These are phyloP conservation scores for Coccyzus lansbergi DNA, from an alignment of 2,797 vertebrate genomes.

Conservation along the genomic window DNA sequence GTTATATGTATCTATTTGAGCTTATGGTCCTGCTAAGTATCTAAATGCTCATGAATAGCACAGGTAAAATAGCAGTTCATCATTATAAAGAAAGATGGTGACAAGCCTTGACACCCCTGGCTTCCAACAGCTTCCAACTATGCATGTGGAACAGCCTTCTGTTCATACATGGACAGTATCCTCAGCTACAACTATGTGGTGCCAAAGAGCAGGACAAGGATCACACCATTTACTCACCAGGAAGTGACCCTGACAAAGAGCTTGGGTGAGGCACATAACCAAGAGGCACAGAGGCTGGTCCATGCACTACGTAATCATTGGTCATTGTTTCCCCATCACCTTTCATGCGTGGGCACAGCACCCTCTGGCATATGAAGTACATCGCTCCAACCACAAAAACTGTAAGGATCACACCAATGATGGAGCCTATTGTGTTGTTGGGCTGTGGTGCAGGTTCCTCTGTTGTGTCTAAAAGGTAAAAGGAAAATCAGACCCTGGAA, in stretches of 20 bases:
- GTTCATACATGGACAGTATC: neutral
- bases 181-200: neutral
- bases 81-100: neutral
- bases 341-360: conserved; percentile 95
- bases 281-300: conserved; percentile 90
- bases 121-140: neutral
- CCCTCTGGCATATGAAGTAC: conserved; percentile 95
- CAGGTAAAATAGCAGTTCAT: neutral
- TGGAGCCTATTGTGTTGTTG: conserved; percentile 92
- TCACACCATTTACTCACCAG: conserved; percentile 79
- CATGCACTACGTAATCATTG: conserved; percentile 93
- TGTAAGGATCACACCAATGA: conserved; percentile 92
- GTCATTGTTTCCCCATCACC: conserved; percentile 94
- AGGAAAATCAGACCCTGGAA: neutral
- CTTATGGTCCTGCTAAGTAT: neutral
- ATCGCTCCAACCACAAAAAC: conserved; percentile 93
- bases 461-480: conserved; percentile 83
- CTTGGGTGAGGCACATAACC: conserved; percentile 93
- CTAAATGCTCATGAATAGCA: neutral
- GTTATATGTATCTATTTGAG: neutral
- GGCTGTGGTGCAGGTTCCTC: conserved; percentile 90
- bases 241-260: conserved; percentile 92
- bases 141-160: neutral
- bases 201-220: neutral
- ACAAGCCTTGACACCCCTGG: neutral